phyloP scores from a whole-genome alignment of 2,888 invertebrate species.

The Stenurella melanura region DNA sequence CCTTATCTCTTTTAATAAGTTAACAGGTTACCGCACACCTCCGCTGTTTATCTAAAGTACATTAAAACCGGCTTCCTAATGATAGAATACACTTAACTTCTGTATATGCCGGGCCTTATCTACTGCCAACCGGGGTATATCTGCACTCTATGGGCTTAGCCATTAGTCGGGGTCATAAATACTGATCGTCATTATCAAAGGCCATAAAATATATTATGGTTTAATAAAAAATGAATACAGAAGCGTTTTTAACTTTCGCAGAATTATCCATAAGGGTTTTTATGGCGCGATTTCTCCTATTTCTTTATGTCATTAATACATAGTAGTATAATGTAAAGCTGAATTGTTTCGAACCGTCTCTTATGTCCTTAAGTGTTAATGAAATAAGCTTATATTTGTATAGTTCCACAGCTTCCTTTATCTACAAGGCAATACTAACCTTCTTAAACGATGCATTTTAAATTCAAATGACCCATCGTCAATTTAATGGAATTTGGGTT shows the following conservation, averaged over 20 bases:
- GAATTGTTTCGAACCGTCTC: too few relatives aligned
- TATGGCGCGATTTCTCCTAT: background rate
- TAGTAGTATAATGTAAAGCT: too few relatives aligned
- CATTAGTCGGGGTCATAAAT: slow-evolving; percentile 37
- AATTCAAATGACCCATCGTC: too few relatives aligned
- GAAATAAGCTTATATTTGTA: too few relatives aligned
- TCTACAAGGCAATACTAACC: too few relatives aligned
- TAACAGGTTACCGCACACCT: slow-evolving; percentile 60
- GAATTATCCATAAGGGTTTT: background rate
- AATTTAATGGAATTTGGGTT: too few relatives aligned
- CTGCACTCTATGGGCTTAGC: slow-evolving; percentile 46
- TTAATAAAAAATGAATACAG: slow-evolving; percentile 2
- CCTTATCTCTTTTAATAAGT: slow-evolving; percentile 60
- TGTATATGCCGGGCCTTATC: slow-evolving; percentile 49
- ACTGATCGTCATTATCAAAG: slow-evolving; percentile 9
- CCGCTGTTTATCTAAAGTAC: slow-evolving; percentile 50
- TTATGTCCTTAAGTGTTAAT: too few relatives aligned
- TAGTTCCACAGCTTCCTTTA: too few relatives aligned
- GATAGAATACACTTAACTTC: slow-evolving; percentile 67
- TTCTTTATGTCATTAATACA: too few relatives aligned
- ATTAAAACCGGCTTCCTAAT: slow-evolving; percentile 65
- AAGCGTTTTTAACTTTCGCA: background rate
- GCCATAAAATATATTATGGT: slow-evolving; percentile 1
- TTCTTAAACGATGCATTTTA: too few relatives aligned
- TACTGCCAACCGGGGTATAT: slow-evolving; percentile 30